Evolutionary conservation across 2,888 invertebrate species (phyloP), one percentile per base, ranked within the genome.

Genomic region (Tinea pellionella): DNA sequence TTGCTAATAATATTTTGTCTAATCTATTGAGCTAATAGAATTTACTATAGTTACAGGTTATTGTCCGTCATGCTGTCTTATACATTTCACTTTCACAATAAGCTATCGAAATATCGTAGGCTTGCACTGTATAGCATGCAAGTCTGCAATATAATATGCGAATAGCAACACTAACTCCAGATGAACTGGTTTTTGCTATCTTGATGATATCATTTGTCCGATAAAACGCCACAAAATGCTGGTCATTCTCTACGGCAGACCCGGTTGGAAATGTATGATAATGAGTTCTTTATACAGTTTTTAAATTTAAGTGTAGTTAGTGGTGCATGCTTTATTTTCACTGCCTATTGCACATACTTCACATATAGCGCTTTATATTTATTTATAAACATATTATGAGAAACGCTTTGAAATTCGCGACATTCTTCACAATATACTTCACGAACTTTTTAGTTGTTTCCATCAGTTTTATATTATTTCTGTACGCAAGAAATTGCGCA

Each of bases 191-290:
- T 70, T 72, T 81, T 86, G 85, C 85, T 86, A 82, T 71, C 72
- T 71, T 70, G 73, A 77, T 70, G 67, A 70, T 82, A 82, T 74
- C 78, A 86, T 83, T 83, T 86, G 87, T 87, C 87, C 87, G 86
- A 86, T 85, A 86, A 84, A 87, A 87, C 86, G 82, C 87, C 87
- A 87, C 83, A 80, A 80, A 83, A 66, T 79, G 79, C 87, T 87
- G 87, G 87, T 82, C 73, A 68, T 65, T 72, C 75, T 74, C 68
- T 75, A 75, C 84, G 86, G 85, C 86, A 80, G 87, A 87, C 87
- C 87, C 87, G 80, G 43, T 32, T 13, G 37, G 37, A 61, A 70
- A 62, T 53, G 29, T 42, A 57, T 60, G 42, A 61, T 41, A 51
- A n/a, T 47, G 16, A 47, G 15, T 41, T 47, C 15, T 47, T 47